phyloP scores from a whole-genome alignment of 2,113 vertebrate genomes.

The Colaptes auratus region DNA sequence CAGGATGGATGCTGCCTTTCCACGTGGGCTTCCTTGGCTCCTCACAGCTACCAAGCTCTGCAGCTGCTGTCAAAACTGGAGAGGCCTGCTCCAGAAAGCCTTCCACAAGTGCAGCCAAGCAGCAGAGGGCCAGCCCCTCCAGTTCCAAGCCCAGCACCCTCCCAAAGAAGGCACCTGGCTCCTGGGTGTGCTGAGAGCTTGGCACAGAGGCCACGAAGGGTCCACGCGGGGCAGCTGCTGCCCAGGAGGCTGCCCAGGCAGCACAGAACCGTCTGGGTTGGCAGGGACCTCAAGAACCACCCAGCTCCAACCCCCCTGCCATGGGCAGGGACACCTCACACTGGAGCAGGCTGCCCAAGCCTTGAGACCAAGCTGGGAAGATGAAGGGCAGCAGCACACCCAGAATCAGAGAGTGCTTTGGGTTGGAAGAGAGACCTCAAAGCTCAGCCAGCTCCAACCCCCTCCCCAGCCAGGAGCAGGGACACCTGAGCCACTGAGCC shows the following conservation, averaged over 20 bases:
- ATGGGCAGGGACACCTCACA: too few relatives aligned
- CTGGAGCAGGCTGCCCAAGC: too few relatives aligned
- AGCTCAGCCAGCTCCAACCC: too few relatives aligned
- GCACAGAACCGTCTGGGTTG: too few relatives aligned
- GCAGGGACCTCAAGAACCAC: too few relatives aligned
- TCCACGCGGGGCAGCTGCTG: background rate
- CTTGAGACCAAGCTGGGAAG: too few relatives aligned
- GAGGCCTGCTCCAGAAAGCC: background rate
- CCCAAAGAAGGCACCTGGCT: fast-evolving
- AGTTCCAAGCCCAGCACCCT: background rate
- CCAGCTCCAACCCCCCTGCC: too few relatives aligned
- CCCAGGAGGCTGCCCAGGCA: fast-evolving
- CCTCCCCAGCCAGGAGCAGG: too few relatives aligned
- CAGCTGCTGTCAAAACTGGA: background rate
- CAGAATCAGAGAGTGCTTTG: background rate
- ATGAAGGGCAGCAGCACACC: background rate
- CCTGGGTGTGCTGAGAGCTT: fast-evolving
- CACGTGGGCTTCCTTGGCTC: background rate
- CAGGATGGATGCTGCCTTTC: background rate
- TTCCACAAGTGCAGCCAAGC: background rate
- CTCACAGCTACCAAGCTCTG: background rate
- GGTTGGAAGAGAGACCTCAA: too few relatives aligned
- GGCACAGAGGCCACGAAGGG: too few relatives aligned
- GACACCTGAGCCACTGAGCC: too few relatives aligned
- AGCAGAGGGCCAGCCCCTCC: background rate